These are phyloP conservation scores for Parauchenoglanis punctatus DNA, from an alignment of 2,797 vertebrate genomes.

Conservation along the genomic window DNA sequence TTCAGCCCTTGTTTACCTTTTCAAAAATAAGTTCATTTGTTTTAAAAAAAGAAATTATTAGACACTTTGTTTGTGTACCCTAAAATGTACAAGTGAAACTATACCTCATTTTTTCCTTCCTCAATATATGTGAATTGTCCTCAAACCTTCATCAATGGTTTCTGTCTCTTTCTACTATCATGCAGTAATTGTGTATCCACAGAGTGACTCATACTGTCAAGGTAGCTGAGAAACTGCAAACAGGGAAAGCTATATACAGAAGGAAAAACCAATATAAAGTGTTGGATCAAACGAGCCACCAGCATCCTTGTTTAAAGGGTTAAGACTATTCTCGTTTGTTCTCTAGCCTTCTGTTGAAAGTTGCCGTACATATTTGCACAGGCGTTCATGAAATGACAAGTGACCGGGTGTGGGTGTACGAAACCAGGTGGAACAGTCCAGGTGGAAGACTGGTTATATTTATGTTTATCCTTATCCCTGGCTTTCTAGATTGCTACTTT, in stretches of 20 bases:
- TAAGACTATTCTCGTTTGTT: background rate
- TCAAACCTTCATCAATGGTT: background rate
- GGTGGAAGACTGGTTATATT: background rate
- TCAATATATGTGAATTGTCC: background rate
- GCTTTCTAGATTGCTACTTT: background rate
- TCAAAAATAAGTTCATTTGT: background rate
- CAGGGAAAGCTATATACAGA: background rate
- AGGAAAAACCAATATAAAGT: background rate
- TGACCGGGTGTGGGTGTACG: slow-evolving; percentile 12
- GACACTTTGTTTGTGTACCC: background rate
- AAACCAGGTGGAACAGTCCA: slow-evolving; percentile 13
- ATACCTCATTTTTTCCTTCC: background rate
- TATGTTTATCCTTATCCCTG: background rate
- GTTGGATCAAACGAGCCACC: too few relatives aligned
- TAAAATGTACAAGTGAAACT: background rate
- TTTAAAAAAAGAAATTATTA: background rate
- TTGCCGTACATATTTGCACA: slow-evolving; percentile 10
- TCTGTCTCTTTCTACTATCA: background rate
- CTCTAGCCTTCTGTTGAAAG: background rate
- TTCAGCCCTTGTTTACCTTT: background rate
- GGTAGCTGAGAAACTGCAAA: background rate
- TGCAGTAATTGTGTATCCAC: background rate
- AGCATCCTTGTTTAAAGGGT: background rate
- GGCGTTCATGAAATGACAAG: slow-evolving; percentile 8
- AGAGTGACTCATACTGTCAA: background rate